phyloP scores from a whole-genome alignment of 2,888 invertebrate genomes.

The Heliconius hortense region DNA sequence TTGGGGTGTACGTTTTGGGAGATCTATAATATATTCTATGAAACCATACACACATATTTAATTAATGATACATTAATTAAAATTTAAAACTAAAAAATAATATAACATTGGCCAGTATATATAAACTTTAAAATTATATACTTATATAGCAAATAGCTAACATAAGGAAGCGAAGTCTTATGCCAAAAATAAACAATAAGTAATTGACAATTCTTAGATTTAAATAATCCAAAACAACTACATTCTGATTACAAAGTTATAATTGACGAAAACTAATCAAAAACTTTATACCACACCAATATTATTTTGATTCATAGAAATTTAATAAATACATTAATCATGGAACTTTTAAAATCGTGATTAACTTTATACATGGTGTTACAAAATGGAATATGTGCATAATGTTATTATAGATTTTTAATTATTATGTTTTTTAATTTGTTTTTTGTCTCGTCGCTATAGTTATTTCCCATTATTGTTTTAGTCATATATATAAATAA shows the following conservation, averaged over 20 bases:
- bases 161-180: constrained; percentile 61
- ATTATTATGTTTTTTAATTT: not conserved
- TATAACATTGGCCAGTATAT: not conserved
- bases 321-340: constrained; percentile 24
- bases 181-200: constrained; percentile 69
- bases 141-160: constrained; percentile 8
- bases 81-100: not conserved
- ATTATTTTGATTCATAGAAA: constrained; percentile 31
- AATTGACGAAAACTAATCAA: constrained; percentile 78
- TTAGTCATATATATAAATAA: not conserved
- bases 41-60: constrained; percentile 8
- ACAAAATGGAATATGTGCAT: not conserved
- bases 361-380: constrained; percentile 19
- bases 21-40: not conserved
- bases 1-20: not conserved
- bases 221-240: constrained; percentile 79
- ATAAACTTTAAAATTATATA: constrained; percentile 3
- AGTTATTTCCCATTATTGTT: not conserved
- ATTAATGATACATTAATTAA: not conserved
- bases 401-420: not conserved
- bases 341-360: constrained; percentile 30
- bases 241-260: constrained; percentile 73
- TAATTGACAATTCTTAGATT: constrained; percentile 80
- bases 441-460: not conserved
- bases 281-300: constrained; percentile 56